A percentile compares a stretch with the other conserved stretches of the same genome.
Conservation (phyloP, 2,888 invertebrate genomes). For the Griposia aprilina region DNA sequence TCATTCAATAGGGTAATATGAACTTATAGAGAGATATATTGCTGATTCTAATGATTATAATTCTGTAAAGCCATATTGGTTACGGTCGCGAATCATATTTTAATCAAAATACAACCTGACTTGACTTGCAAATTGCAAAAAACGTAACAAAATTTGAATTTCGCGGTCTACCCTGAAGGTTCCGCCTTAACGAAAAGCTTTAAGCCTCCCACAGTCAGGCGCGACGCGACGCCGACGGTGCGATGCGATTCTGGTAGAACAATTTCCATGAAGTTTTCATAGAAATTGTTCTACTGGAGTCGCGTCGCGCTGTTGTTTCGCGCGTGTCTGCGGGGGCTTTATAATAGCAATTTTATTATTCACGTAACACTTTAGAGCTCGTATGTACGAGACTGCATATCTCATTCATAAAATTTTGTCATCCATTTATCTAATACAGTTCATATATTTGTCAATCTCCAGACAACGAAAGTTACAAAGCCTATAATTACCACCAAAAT, state of each 20-base stretch:
- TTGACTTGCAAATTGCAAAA: too few relatives aligned
- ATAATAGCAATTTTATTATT: not conserved
- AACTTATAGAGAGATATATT: too few relatives aligned
- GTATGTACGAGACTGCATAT: not conserved
- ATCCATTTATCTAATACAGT: not conserved
- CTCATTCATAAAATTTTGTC: slow-evolving; percentile 5
- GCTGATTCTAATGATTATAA: too few relatives aligned
- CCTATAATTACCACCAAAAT: not conserved
- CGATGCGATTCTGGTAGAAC: not conserved
- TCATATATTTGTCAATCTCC: too few relatives aligned
- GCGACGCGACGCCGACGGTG: not conserved
- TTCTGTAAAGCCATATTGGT: too few relatives aligned
- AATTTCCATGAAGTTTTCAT: not conserved
- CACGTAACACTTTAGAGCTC: not conserved
- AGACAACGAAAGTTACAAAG: not conserved
- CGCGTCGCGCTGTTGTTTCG: not conserved
- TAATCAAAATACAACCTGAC: too few relatives aligned
- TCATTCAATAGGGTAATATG: too few relatives aligned
- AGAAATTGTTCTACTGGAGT: not conserved
- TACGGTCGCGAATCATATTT: too few relatives aligned
- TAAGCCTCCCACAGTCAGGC: not conserved
- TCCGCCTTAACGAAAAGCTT: not conserved
- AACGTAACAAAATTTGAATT: too few relatives aligned
- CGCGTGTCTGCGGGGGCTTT: not conserved
- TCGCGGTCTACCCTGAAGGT: too few relatives aligned